Base-by-base conservation (phyloP, 2,113 vertebrate genomes). In the Cinclus mexicanus region DNA sequence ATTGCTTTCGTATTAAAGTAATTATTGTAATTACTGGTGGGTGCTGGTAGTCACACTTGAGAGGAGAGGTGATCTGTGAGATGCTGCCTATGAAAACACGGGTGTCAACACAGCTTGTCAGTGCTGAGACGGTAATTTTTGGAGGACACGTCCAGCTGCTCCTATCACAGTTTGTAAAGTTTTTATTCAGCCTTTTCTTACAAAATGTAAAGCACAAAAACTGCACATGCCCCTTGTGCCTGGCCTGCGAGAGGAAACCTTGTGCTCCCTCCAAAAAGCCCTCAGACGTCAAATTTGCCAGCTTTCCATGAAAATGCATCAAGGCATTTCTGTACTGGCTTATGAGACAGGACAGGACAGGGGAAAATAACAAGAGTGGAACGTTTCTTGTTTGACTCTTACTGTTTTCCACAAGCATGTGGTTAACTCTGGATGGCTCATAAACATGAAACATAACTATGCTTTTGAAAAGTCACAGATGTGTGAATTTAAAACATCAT, bases 111-210 rank as follows among this genome's bases (percentile, higher is more conserved):
- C 0, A n/a, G 25, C 59, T 21, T 0, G 0, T 39, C 33, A 4
- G 55, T 7, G 67, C 75, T 11, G n/a, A 46, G 37, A 17, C 0
- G 1, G 49, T 46, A 61, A 0, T 85, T 88, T 93, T 6, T 10
- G 53, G 53, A 59, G 71, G 39, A 63, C 2, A 0, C 1, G 5
- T 47, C 47, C 78, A 47, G 8, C 47, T 39, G 14, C 7, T 60
- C 46, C 4, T 5, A 9, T 0, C 0, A 1, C 10, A 0, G 0
- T 20, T 11, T 14, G 53, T 0, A 23, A 68, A 42, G 39, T 4
- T 87, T 56, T 52, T 33, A 63, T 68, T 76, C 28, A 26, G 14
- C n/a, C 24, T 82, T 69, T 79, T 68, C 44, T 49, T 14, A n/a
- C 5, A 6, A 4, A 42, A 59, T 0, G 0, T 14, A 23, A 68